Conservation (phyloP, 2,113 vertebrate species). For the Cavia porcellus region DNA sequence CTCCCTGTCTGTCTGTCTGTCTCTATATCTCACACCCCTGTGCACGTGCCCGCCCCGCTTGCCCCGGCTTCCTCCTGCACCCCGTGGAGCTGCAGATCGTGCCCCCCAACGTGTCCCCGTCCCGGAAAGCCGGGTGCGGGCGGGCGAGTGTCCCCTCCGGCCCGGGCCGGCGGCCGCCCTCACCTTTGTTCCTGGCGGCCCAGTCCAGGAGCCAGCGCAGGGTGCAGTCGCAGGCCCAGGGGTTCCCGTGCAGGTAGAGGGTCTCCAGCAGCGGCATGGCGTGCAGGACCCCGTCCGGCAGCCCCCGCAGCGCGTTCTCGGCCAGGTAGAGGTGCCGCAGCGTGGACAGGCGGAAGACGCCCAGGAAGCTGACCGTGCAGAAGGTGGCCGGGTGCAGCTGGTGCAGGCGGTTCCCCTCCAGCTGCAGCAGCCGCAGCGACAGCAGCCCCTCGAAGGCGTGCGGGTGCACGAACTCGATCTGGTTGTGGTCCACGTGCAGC, state of each 20-base stretch:
- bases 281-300: constrained; percentile 87
- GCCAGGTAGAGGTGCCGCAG: constrained; percentile 94
- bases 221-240: constrained; percentile 94
- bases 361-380: constrained; percentile 91
- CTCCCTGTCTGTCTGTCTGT: too few species aligned
- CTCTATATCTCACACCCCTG: too few species aligned
- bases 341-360: constrained; percentile 91
- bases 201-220: constrained; percentile 91
- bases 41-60: too few species aligned
- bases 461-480: constrained; percentile 93
- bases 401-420: constrained; percentile 94
- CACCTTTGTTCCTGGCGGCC: constrained; percentile 88
- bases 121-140: too few species aligned
- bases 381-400: constrained; percentile 94
- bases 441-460: constrained; percentile 93
- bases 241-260: constrained; percentile 94
- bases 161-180: too few species aligned
- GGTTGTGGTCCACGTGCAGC: constrained; percentile 96
- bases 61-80: too few species aligned
- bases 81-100: too few species aligned
- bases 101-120: too few species aligned
- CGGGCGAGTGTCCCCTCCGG: too few species aligned
- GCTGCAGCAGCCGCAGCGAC: constrained; percentile 92
- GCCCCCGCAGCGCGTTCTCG: constrained; percentile 90
- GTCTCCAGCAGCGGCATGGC: constrained; percentile 92